Base-by-base conservation (phyloP, 2,888 invertebrate species). In the Pemphredon lugubris region DNA sequence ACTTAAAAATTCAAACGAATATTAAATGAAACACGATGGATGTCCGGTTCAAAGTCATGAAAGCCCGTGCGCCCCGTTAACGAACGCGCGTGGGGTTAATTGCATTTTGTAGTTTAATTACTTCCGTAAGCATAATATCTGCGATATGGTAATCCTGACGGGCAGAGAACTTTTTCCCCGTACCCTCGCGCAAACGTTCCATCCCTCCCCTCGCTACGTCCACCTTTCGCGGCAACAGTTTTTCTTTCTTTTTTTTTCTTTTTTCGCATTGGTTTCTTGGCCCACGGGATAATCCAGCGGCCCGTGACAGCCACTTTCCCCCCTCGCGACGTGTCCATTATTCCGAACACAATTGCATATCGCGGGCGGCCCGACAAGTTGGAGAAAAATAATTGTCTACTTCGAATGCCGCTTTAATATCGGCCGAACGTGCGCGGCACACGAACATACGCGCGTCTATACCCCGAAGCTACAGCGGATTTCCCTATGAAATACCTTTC, bases 351-450 rank as follows among this genome's bases (percentile, higher is more conserved):
- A 34, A 34, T 34, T n/a, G 34, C n/a, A 34, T 34, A n/a, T n/a
- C 34, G n/a, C 11, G 3, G n/a, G n/a, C 34, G 7, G 20, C 9
- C 42, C 7, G 42, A 18, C 42, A 42, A 20, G 42, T 4, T n/a
- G 20, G 42, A 42, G 42, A n/a, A 42, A n/a, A 42, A 42, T 42
- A 18, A 42, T 42, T n/a, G 42, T 30, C 16, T 30, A 30, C 18
- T 26, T 30, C 16, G 11, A 30, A 30, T 30, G 47, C 30, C 26
- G 7, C 13, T 30, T 7, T 26, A 14, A 26, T 16, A 48, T 48
- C 47, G 30, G 13, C n/a, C 30, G 13, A 1, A 30, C 16, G 30
- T 48, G 21, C n/a, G 23, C 6, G 7, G 30, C 9, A 9, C 30
- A 9, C 7, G 7, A 9, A 30, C 9, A 9, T 30, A n/a, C n/a